Conservation (phyloP, 2,888 invertebrate species). For the Lamellibrachia satsuma region DNA sequence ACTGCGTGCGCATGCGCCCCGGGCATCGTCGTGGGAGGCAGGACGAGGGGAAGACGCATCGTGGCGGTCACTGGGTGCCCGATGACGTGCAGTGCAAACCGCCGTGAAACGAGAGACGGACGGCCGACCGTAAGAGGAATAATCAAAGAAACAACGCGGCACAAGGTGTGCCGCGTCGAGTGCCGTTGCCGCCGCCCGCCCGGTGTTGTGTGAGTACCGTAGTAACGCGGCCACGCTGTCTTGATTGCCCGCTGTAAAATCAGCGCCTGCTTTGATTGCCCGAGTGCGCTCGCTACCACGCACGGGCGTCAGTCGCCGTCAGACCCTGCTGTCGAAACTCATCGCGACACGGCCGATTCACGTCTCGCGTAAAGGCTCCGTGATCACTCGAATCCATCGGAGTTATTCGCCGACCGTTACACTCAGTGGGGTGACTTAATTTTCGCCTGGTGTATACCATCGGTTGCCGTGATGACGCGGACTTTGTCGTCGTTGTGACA, state of each 20-base stretch:
- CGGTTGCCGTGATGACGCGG: background rate
- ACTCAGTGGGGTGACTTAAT: background rate
- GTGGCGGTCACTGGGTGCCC: background rate
- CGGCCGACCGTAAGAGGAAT: background rate
- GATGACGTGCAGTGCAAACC: background rate
- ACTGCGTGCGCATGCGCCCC: background rate
- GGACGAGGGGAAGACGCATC: background rate
- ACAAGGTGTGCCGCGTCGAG: background rate
- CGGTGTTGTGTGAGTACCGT: too few species aligned
- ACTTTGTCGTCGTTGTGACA: background rate
- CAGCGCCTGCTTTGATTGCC: constrained; percentile 13
- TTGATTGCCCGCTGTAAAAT: background rate
- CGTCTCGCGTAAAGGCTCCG: background rate
- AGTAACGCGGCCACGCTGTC: background rate
- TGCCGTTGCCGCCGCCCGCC: background rate
- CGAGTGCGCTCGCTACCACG: background rate
- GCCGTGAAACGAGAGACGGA: background rate
- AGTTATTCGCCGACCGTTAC: background rate
- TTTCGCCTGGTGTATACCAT: background rate
- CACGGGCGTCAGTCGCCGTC: background rate
- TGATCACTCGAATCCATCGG: background rate
- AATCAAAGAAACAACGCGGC: background rate
- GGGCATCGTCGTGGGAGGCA: background rate
- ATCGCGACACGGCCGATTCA: background rate
- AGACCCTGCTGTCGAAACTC: background rate